These are phyloP conservation scores for Cardiocondyla obscurior DNA, from an alignment of 1,140 invertebrate genomes.

Conservation along the genomic window DNA sequence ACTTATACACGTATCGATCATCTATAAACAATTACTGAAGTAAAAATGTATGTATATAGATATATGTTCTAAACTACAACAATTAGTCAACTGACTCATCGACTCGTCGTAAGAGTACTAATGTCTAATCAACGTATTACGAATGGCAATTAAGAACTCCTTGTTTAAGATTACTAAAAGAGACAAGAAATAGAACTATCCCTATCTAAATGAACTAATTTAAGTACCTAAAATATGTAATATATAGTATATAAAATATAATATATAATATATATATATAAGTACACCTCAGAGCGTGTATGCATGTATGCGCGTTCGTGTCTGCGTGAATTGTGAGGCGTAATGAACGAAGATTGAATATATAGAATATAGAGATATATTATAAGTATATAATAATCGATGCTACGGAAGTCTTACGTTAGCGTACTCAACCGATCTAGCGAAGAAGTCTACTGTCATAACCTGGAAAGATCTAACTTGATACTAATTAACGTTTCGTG, in stretches of 20 bases:
- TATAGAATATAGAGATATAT: neutral
- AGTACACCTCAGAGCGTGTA: slow-evolving; percentile 33
- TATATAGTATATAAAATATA: too few species aligned
- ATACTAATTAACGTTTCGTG: slow-evolving; percentile 63
- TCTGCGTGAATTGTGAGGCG: neutral
- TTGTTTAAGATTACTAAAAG: slow-evolving; percentile 59
- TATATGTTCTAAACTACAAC: slow-evolving; percentile 68
- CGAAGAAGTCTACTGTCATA: slow-evolving; percentile 66
- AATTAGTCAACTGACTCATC: slow-evolving; percentile 69
- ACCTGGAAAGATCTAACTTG: slow-evolving; percentile 66
- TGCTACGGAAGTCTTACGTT: slow-evolving; percentile 65
- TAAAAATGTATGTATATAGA: slow-evolving; percentile 52
- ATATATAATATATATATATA: too few species aligned
- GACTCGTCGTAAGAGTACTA: slow-evolving; percentile 61
- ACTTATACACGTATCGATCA: slow-evolving; percentile 64
- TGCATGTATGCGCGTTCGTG: slow-evolving; percentile 35
- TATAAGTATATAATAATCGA: slow-evolving; percentile 53
- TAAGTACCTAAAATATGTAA: slow-evolving; percentile 58
- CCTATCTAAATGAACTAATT: slow-evolving; percentile 68
- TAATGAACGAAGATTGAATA: slow-evolving; percentile 40
- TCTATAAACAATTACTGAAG: slow-evolving; percentile 70
- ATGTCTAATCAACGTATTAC: slow-evolving; percentile 73
- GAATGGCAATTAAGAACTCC: slow-evolving; percentile 64
- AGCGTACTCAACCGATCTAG: slow-evolving; percentile 74
- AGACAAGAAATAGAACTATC: slow-evolving; percentile 65